Evolutionary conservation across 1,140 invertebrate species (phyloP).

Genomic region (Neuroterus valhalla): DNA sequence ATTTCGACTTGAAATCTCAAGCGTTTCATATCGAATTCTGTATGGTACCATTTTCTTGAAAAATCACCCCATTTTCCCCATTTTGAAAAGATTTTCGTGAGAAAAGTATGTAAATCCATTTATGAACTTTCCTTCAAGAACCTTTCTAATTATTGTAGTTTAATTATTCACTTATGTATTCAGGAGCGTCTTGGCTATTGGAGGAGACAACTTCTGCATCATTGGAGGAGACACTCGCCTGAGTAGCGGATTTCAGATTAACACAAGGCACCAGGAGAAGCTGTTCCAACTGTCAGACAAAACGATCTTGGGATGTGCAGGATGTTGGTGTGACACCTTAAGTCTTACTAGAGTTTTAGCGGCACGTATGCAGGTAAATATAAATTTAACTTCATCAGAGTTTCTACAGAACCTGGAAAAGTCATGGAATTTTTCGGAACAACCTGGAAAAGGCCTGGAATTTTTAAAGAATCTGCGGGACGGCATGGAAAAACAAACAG

Average conservation of each 20-base stretch:
- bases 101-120: too few species aligned
- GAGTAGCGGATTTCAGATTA: slow-evolving; percentile 92
- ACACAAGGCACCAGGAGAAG: slow-evolving; percentile 91
- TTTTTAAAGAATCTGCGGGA: too few species aligned
- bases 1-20: too few species aligned
- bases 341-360: slow-evolving; percentile 91
- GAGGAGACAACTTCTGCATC: slow-evolving; percentile 83
- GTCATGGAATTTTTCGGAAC: too few species aligned
- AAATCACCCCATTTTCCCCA: too few species aligned
- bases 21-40: too few species aligned
- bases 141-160: too few species aligned
- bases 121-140: too few species aligned
- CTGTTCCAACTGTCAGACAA: slow-evolving; percentile 85
- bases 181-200: slow-evolving; percentile 92
- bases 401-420: not conserved
- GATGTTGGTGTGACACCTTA: slow-evolving; percentile 98
- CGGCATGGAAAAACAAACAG: too few species aligned
- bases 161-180: slow-evolving; percentile 54
- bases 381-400: slow-evolving; percentile 26
- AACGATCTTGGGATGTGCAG: slow-evolving; percentile 92
- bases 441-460: too few species aligned
- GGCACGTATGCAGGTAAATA: slow-evolving; percentile 86
- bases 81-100: too few species aligned
- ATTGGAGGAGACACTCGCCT: slow-evolving; percentile 93
- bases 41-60: too few species aligned